A percentile compares a stretch with the other conserved stretches of the same genome.
phyloP scores from a whole-genome alignment of 2,113 vertebrate genomes.

The Leptocoma aspasia region DNA sequence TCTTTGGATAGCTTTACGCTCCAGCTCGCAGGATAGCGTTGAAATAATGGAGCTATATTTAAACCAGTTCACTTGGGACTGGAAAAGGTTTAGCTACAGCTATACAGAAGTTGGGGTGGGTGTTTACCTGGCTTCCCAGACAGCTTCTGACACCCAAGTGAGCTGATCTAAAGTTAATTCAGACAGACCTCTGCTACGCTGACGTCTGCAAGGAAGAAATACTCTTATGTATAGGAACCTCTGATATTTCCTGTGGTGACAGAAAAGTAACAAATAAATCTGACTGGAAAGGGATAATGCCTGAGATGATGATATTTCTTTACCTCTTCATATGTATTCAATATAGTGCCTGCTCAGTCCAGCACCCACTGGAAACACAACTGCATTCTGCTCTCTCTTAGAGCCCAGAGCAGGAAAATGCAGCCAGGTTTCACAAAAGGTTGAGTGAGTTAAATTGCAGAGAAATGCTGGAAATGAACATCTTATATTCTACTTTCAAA shows the following conservation, averaged over 20 bases:
- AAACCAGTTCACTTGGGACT: background rate
- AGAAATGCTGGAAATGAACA: background rate
- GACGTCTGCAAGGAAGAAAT: conserved; percentile 47
- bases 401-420: background rate
- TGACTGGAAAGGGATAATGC: conserved; percentile 3
- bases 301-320: background rate
- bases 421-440: background rate
- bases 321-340: background rate
- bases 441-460: background rate
- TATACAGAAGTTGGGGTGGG: background rate
- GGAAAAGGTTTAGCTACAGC: conserved; percentile 18
- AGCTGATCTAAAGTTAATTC: conserved; percentile 64
- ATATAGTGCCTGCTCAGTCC: background rate
- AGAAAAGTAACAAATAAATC: conserved; percentile 53
- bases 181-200: conserved; percentile 56
- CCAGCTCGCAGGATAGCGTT: background rate
- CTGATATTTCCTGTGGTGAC: conserved; percentile 37
- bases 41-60: conserved; percentile 33
- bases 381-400: background rate
- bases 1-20: background rate
- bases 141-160: conserved; percentile 57
- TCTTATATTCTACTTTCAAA: background rate
- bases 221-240: conserved; percentile 34
- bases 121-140: conserved; percentile 56
- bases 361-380: background rate